Base-by-base conservation (phyloP, 2,113 vertebrate species). In the Oncorhynchus clarkii region DNA sequence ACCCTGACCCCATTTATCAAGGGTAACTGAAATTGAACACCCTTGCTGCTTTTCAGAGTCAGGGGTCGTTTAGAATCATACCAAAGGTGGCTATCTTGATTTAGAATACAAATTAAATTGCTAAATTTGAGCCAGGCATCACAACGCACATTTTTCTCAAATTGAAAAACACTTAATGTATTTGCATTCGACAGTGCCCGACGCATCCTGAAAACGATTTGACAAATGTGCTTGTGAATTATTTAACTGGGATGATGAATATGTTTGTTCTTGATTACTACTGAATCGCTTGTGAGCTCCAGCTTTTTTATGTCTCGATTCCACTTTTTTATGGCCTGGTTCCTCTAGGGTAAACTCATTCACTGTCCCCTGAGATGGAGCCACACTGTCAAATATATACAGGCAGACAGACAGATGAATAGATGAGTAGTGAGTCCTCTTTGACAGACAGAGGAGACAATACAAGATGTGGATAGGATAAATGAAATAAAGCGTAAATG, bases 231-330 rank as follows among this genome's bases (percentile, higher is more conserved):
- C 8, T 8, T 71, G 77, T 73, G 54, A 57, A 80, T 49, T 4
- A 39, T 60, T 83, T 70, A 76, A 74, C 71, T 68, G 49, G 51
- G 16, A 57, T 57, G 54, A 57, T 57, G 39, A 45, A 45, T 45
- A 45, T 45, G 39, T 81, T 74, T 79, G 80, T 82, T 76, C 26
- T 73, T 86, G 80, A 88, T 88, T 73, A 72, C 77, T 78, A 77
- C 11, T 59, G 73, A 34, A 76, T 72, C 72, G 51, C 73, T 71
- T 73, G 67, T 29, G 8, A 49, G 4, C 75, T 45, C 2, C 8
- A 45, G 39, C 9, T 45, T 45, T 9, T 45, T 45, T 78, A 85
- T 82, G 79, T 66, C 74, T 86, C 75, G 75, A 74, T 88, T 80
- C n/a, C 1, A 69, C 65, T 80, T 8, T 73, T 80, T 80, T 75